A percentile compares a stretch with the other conserved stretches of the same genome.
These are phyloP conservation scores for Ganaspis brasiliensis DNA, from an alignment of 2,888 invertebrate species.

Conservation along the genomic window DNA sequence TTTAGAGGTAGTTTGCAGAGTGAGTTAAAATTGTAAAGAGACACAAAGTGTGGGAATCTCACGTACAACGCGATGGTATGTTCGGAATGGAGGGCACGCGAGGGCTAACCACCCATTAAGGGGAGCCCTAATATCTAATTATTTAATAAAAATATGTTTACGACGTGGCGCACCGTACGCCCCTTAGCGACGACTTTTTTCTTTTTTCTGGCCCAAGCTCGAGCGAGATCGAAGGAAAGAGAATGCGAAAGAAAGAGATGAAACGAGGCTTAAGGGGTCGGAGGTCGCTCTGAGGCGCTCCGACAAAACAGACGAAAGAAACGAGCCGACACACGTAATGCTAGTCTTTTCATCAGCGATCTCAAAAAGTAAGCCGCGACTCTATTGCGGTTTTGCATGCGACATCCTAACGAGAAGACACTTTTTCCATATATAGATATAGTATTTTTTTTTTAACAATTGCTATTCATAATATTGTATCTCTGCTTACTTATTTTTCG, in stretches of 20 bases:
- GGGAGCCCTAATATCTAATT: constrained; percentile 79
- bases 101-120: constrained; percentile 78
- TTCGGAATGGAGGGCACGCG: constrained; percentile 79
- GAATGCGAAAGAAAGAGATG: constrained; percentile 61
- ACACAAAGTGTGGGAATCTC: constrained; percentile 79
- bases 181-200: constrained; percentile 69
- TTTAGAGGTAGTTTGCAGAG: constrained; percentile 13
- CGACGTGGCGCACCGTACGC: constrained; percentile 79
- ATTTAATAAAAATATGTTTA: constrained; percentile 81
- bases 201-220: constrained; percentile 52
- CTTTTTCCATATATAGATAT: background rate
- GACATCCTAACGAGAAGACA: constrained; percentile 24
- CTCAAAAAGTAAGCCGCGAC: constrained; percentile 51
- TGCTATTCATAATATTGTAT: constrained; percentile 28
- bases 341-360: constrained; percentile 60
- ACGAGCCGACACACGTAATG: constrained; percentile 52
- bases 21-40: constrained; percentile 58
- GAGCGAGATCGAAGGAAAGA: constrained; percentile 54
- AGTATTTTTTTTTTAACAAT: background rate
- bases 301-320: constrained; percentile 54
- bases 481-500: too few relatives aligned
- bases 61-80: constrained; percentile 78
- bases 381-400: constrained; percentile 41
- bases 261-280: constrained; percentile 72
- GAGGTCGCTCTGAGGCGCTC: constrained; percentile 72